Evolutionary conservation across 2,113 vertebrate genomes (phyloP), one percentile per base, ranked within the genome.

Genomic region (Hylia prasina): DNA sequence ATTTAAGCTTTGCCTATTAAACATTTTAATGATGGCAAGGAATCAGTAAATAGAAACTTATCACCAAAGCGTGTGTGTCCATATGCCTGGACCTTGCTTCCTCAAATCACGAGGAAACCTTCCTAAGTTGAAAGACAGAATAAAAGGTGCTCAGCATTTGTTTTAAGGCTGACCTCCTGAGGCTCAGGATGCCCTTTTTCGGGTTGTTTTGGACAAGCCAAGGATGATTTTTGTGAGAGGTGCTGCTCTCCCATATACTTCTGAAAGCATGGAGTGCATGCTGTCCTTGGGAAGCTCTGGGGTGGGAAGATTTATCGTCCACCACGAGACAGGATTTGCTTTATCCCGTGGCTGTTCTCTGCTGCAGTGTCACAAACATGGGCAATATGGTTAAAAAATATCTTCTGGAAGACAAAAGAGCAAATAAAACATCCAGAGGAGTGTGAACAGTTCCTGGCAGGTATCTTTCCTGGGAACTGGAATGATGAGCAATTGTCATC

Each of bases 241-340:
- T 23, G 27, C 51, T 3, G 0, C 39, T 57, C 24, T 80, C 39
- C 58, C 7, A 1, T n/a, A 9, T 3, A 13, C 39, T 60, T 6
- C 8, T 37, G 33, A n/a, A 51, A 39, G 69, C 27, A 24, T 4
- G 1, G 0, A 2, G 39, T 4, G 0, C 3, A 0, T 22, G 47
- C n/a, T 51, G 33, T 66, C 68, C 57, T 76, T 57, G 47, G 61
- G 33, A 83, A 83, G 50, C 56, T 83, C 56, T 3, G 0, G 3
- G 16, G 16, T 31, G 31, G 63, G 30, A 66, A 80, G 66, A 72
- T 80, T 72, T 28, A 64, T 81, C 28, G 10, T 57, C 50, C 37
- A 1, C 77, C 66, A 42, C 0, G 1, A 31, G 31, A 53, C 48
- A 58, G 54, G 58, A 57, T 72, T 68, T 1, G 8, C 50, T 45